These are phyloP conservation scores for Parazoanthus swiftii DNA, from an alignment of 92 coral and sea anemone species.

Conservation along the genomic window DNA sequence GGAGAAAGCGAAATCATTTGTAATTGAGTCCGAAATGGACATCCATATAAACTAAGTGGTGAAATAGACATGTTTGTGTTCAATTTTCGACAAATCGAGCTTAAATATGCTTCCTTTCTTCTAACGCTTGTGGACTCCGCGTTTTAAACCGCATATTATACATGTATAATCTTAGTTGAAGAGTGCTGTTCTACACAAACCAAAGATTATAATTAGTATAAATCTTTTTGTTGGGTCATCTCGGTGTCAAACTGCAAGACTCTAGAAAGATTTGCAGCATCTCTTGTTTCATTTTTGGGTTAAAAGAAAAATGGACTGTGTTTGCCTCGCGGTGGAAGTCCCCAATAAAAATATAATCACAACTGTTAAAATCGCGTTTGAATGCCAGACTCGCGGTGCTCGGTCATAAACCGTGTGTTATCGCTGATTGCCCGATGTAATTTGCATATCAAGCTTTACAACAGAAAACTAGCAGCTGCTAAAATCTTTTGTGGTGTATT, in stretches of 20 bases:
- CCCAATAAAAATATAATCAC: background rate
- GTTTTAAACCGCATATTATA: background rate
- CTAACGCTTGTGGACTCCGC: background rate
- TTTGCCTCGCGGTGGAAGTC: background rate
- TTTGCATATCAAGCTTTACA: conserved; percentile 23
- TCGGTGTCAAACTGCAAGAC: conserved; percentile 34
- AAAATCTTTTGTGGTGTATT: background rate
- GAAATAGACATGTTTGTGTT: background rate
- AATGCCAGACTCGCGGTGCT: background rate
- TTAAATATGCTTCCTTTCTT: background rate
- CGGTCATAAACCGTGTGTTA: background rate
- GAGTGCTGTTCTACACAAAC: background rate
- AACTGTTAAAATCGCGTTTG: background rate
- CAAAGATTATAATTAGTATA: conserved; percentile 17
- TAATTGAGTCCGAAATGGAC: conserved; percentile 23
- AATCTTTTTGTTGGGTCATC: background rate
- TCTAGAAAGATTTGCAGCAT: background rate
- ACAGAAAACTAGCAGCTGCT: conserved; percentile 24
- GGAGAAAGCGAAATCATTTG: background rate
- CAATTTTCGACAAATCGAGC: background rate
- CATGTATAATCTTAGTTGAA: background rate
- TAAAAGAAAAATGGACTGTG: background rate
- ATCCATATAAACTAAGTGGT: background rate
- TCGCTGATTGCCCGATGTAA: background rate
- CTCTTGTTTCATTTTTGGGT: background rate